Base-by-base conservation (phyloP, 1,140 invertebrate species). In the Ditylenchus dipsaci region DNA sequence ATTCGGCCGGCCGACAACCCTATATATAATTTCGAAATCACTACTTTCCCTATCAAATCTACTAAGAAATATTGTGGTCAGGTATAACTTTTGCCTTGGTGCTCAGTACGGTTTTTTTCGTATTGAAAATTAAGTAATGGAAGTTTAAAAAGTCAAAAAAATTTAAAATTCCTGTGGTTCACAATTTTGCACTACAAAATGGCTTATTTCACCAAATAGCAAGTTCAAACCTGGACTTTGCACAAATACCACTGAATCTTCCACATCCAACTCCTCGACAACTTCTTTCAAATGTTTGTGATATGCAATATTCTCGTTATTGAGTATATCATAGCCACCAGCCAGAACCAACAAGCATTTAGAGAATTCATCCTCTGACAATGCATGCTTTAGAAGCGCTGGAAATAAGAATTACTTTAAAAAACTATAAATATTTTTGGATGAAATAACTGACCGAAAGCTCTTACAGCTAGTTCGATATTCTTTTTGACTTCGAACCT, bases 401-500 rank as follows among this genome's bases (percentile, higher is more conserved):
- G 29, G 26, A 61, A 61, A 29, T 27, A 3, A 13, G 13, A 19
- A 64, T 64, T 47, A 47, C 42, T 64, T 13, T 13, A 47, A 11
- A 30, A 43, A 53, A 21, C 49, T 8, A 53, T 21, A 53, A 45
- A n/a, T 45, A 45, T 11, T n/a, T 11, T 13, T 11, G n/a, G n/a
- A 45, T 45, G 43, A 45, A 45, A 45, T 11, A 45, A 84, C 67
- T 89, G 84, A 76, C 89, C 87, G 64, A 97, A 87, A 15, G 91
- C 88, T 75, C 89, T 83, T 47, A 99, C 85, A 0, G 93, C 92
- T 19, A 98, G 83, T 19, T 86, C 85, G 7, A 98, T 85, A 83
- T 95, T 91, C 84, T 99, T 99, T 82, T 98, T 98, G 13, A 91
- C 87, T 82, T 99, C 95, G 85, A 93, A 99, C 76, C 96, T 88